These are phyloP conservation scores for Lophochroa leadbeateri DNA, from an alignment of 2,113 vertebrate species.

Conservation along the genomic window DNA sequence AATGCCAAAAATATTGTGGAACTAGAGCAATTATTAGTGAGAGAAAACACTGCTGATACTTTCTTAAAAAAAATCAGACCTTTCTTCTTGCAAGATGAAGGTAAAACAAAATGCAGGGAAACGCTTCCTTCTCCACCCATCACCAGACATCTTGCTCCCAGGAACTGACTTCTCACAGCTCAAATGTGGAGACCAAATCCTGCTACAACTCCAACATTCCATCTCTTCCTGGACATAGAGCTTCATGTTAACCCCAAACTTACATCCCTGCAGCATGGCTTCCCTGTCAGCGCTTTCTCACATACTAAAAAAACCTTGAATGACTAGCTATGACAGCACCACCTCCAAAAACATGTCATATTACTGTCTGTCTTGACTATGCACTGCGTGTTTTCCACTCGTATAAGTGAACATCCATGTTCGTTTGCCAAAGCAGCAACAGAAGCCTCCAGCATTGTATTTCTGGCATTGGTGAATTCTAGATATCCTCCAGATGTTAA, in stretches of 20 bases:
- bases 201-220: fast-evolving
- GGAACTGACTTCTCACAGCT: neutral
- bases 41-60: neutral
- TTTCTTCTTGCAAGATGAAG: neutral
- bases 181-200: neutral
- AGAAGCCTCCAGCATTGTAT: neutral
- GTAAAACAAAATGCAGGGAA: neutral
- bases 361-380: neutral
- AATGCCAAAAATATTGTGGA: neutral
- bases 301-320: neutral
- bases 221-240: neutral
- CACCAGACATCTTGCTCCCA: neutral
- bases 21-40: neutral
- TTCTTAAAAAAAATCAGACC: neutral
- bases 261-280: neutral
- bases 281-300: neutral
- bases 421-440: neutral
- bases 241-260: neutral
- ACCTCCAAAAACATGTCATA: neutral
- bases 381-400: fast-evolving
- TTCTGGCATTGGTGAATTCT: neutral
- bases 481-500: neutral
- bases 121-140: neutral
- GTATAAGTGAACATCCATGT: neutral
- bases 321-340: neutral